Evolutionary conservation across 2,113 vertebrate genomes (phyloP).

Genomic region (Tringa solitaria): DNA sequence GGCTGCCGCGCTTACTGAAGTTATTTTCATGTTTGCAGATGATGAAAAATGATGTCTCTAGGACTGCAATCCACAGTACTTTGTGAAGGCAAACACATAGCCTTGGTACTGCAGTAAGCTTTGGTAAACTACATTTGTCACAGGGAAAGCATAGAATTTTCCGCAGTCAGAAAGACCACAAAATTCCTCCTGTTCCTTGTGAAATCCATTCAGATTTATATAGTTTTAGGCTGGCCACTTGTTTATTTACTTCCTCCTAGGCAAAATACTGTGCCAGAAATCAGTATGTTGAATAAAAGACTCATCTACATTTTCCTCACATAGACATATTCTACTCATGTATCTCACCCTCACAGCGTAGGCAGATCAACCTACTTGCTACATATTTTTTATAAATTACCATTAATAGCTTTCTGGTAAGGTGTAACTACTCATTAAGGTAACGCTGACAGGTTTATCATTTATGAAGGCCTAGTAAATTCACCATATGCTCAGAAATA

Average conservation of each 20-base stretch:
- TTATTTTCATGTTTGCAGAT: slow-evolving; percentile 26
- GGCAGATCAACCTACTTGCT: neutral
- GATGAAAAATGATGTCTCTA: slow-evolving; percentile 25
- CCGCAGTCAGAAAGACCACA: neutral
- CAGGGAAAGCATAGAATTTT: neutral
- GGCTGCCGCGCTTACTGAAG: neutral
- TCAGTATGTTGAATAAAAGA: neutral
- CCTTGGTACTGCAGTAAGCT: neutral
- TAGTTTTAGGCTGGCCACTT: neutral
- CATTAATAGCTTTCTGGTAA: no score
- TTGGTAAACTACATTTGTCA: slow-evolving; percentile 1
- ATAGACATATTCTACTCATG: neutral
- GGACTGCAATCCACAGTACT: neutral
- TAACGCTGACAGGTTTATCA: neutral
- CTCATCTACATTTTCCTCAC: neutral
- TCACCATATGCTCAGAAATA: neutral
- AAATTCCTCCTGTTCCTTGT: neutral
- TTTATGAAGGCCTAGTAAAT: neutral
- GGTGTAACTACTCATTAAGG: neutral
- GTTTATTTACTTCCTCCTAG: neutral
- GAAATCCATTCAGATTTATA: neutral
- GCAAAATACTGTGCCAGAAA: slow-evolving; percentile 2
- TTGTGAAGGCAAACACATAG: neutral
- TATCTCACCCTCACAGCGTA: neutral
- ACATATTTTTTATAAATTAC: no score